Conservation (phyloP, 92 coral and sea anemone species). For the Umimayanthus kanabou region DNA sequence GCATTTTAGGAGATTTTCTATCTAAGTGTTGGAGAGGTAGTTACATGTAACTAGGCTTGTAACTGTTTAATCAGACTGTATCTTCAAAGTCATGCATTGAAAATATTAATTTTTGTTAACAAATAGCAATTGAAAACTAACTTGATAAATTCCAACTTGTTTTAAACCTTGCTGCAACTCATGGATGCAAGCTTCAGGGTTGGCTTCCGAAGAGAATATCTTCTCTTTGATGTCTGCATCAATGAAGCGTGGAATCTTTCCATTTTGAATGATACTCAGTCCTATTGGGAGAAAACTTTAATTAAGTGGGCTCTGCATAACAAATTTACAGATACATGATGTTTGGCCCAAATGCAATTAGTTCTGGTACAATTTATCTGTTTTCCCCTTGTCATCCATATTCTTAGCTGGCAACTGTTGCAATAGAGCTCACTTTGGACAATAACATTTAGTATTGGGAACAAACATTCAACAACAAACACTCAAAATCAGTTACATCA, state of each 20-base stretch:
- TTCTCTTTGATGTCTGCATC: slow-evolving; percentile 4
- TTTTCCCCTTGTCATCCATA: no score
- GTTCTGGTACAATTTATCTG: neutral
- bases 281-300: neutral
- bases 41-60: no score
- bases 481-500: neutral
- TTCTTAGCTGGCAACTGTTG: no score
- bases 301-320: neutral
- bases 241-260: slow-evolving; percentile 43
- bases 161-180: slow-evolving; percentile 7
- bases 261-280: slow-evolving; percentile 45
- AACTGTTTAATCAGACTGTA: no score
- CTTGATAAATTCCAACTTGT: no score
- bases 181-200: neutral
- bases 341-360: neutral
- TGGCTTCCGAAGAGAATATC: neutral
- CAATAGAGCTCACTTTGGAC: no score
- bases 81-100: no score
- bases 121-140: neutral
- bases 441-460: neutral
- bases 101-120: neutral
- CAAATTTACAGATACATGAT: neutral
- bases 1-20: no score
- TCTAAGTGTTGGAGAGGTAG: no score
- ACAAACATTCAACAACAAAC: neutral